These are phyloP conservation scores for Onychostoma macrolepis DNA, from an alignment of 2,113 vertebrate genomes.

Conservation along the genomic window DNA sequence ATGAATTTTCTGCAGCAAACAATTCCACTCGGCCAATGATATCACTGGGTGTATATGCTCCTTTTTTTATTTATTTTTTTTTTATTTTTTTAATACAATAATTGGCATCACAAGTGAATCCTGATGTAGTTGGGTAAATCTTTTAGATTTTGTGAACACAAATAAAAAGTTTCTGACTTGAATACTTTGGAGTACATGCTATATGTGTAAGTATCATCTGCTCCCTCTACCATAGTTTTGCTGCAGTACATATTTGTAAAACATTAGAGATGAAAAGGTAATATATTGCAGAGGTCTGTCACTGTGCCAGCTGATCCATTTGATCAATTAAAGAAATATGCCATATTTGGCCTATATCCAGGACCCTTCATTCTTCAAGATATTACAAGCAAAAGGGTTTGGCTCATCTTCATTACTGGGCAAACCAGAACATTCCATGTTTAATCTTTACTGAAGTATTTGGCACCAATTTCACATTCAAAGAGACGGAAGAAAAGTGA, in stretches of 20 bases:
- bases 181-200: neutral
- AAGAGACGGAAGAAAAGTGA: neutral
- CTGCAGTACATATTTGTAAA: neutral
- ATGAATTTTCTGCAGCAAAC: constrained; percentile 53
- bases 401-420: neutral
- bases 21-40: neutral
- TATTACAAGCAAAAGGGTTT: neutral
- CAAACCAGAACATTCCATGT: neutral
- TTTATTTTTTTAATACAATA: too few species aligned
- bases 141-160: neutral
- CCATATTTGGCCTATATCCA: neutral
- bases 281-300: neutral
- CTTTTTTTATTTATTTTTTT: neutral
- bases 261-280: neutral
- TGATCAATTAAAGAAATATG: neutral
- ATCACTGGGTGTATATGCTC: neutral
- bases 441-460: neutral
- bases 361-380: neutral
- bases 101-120: neutral
- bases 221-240: neutral
- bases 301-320: neutral
- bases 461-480: neutral
- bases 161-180: neutral
- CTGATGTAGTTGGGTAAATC: neutral
- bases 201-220: neutral